phyloP scores from a whole-genome alignment of 2,797 vertebrate species.

The Gallinago nigripennis region DNA sequence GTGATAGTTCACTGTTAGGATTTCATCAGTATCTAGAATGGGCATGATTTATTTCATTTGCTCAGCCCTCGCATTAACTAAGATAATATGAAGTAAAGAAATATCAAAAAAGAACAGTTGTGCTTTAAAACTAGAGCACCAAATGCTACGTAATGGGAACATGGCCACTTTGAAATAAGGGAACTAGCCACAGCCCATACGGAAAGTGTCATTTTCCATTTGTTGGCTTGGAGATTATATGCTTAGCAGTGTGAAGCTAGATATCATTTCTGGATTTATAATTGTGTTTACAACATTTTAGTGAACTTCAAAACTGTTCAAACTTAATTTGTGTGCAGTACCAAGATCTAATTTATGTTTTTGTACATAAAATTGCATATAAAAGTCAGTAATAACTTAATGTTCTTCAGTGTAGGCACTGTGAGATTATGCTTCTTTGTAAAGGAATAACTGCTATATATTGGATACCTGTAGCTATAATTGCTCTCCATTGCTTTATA shows the following conservation, averaged over 20 bases:
- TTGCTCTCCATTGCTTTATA: not conserved
- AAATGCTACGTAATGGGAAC: not conserved
- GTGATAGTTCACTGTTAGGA: not conserved
- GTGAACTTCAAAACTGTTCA: not conserved
- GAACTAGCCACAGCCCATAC: not conserved
- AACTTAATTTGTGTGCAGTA: not conserved
- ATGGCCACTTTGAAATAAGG: not conserved
- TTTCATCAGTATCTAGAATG: not conserved
- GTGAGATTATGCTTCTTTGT: not conserved
- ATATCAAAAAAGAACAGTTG: not conserved
- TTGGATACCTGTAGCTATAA: not conserved
- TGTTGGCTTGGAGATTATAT: not conserved
- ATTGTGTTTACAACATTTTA: not conserved
- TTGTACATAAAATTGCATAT: not conserved
- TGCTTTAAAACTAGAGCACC: not conserved
- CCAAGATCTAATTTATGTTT: not conserved
- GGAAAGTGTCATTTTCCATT: not conserved
- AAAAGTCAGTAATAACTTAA: not conserved
- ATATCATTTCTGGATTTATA: not conserved
- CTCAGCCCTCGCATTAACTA: not conserved
- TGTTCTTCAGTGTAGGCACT: accelerated
- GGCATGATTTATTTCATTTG: not conserved
- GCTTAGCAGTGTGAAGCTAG: not conserved
- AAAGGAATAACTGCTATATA: not conserved
- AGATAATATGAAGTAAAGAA: not conserved